Base-by-base conservation (phyloP, 1,140 invertebrate genomes). In the Hycleus cichorii region DNA sequence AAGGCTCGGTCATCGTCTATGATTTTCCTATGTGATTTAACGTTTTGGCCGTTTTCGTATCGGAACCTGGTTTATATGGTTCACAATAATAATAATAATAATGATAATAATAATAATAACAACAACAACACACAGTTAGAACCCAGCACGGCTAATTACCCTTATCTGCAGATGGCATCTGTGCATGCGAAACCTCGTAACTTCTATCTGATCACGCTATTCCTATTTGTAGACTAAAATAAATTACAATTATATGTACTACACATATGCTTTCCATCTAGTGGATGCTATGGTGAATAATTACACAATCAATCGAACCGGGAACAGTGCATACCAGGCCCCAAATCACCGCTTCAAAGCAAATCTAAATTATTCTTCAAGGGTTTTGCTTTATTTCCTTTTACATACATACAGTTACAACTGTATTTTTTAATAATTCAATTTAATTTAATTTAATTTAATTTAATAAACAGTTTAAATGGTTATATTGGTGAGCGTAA, bases 201-300 rank as follows among this genome's bases (percentile, higher is more conserved):
- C 62, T 63, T 57, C 62, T 63, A 63, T 63, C 62, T 63, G 62
- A 63, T 60, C 62, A 63, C 62, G 62, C 62, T 60, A 63, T 57
- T 63, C 62, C 62, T 63, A 63, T 63, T 63, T 63, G 62, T 63
- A 60, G 57, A 63, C 62, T 55, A 54, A 63, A 63, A 63, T 63
- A 63, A 63, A 63, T 63, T 63, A 63, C 58, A 63, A 63, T 60
- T 48, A 54, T 60, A 60, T 49, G 58, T 60, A 60, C 57, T 53
- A 52, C 51, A 58, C 49, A 44, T 52, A 58, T 58, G 49, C 45
- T 46, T 58, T 53, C 51, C 43, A 45, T 53, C 51, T 45, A 53
- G 46, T 53, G 51, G 51, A 32, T 32, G 32, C 32, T 53, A 53
- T 53, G 51, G 44, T 53, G 38, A 53, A 53, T 53, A 53, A 53